Evolutionary conservation across 2,113 vertebrate genomes (phyloP), one percentile per base, ranked within the genome.

Genomic region (Neomonachus schauinslandi): DNA sequence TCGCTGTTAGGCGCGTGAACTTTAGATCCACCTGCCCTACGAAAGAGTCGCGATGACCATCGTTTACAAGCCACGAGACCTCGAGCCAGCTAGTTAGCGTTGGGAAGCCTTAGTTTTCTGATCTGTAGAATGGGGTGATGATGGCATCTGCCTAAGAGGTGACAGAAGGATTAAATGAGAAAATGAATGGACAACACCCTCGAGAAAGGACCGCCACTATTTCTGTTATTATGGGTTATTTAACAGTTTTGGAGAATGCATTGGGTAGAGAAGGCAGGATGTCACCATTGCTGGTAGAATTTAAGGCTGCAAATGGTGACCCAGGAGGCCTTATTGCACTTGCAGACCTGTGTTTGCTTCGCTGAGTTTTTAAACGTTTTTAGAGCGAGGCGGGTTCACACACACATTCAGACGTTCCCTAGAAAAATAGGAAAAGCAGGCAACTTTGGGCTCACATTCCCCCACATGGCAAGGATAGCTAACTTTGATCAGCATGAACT

Each of bases 181-280:
- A 36, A 59, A 19, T 2, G 7, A 19, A 42, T 1, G 46, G 53
- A 7, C 2, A 5, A 8, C 7, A 3, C n/a, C 11, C 0, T 4
- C 9, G 18, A 36, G 55, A 11, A 57, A 51, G 55, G 42, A 13
- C 24, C 5, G 14, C 21, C 16, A 15, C 33, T 13, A 1, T 33
- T n/a, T 33, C 26, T 2, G 13, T 13, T 1, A 11, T 1, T 1
- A 16, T 0, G 31, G 74, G 24, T 9, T 4, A 2, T 5, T 16
- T 36, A 14, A 15, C 79, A 26, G 53, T 21, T 61, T 26, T 13
- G 86, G 39, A 16, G 55, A 63, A 7, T 1, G 31, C 26, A 5
- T 1, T n/a, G 61, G 22, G 79, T 8, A 2, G 53, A 26, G 36
- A 2, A 36, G 33, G 12, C 22, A 46, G 51, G 21, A 26, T 2